Evolutionary conservation across 1,140 invertebrate species (phyloP).

Genomic region (Cydia strobilella): DNA sequence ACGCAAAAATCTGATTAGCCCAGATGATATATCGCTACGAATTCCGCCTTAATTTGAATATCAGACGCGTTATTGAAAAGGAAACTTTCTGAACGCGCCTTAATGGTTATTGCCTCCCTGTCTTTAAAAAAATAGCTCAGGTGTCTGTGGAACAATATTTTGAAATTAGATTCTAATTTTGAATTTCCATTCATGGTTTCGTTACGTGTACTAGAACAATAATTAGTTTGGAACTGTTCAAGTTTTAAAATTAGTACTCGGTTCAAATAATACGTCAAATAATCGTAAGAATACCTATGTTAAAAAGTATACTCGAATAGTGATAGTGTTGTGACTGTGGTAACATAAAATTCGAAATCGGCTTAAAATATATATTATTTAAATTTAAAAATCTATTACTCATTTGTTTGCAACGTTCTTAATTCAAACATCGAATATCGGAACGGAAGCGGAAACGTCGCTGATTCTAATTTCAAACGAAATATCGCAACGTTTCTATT

Average conservation of each 20-base stretch:
- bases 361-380: neutral
- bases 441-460: slow-evolving; percentile 77
- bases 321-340: too few relatives aligned
- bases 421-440: slow-evolving; percentile 75
- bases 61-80: slow-evolving; percentile 79
- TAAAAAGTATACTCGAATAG: neutral
- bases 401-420: slow-evolving; percentile 66
- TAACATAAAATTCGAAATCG: neutral
- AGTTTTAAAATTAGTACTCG: neutral
- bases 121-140: slow-evolving; percentile 44
- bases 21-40: slow-evolving; percentile 73
- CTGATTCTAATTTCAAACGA: slow-evolving; percentile 78
- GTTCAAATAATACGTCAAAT: neutral
- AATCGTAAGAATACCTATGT: too few relatives aligned
- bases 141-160: slow-evolving; percentile 16
- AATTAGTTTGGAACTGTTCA: neutral
- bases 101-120: slow-evolving; percentile 77
- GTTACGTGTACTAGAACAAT: neutral
- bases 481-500: slow-evolving; percentile 75
- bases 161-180: slow-evolving; percentile 9
- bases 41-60: slow-evolving; percentile 77
- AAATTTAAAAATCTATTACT: slow-evolving; percentile 26
- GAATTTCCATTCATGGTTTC: neutral
- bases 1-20: slow-evolving; percentile 76
- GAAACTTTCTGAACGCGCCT: slow-evolving; percentile 73